phyloP scores from a whole-genome alignment of 2,113 vertebrate genomes.

The Monopterus albus region DNA sequence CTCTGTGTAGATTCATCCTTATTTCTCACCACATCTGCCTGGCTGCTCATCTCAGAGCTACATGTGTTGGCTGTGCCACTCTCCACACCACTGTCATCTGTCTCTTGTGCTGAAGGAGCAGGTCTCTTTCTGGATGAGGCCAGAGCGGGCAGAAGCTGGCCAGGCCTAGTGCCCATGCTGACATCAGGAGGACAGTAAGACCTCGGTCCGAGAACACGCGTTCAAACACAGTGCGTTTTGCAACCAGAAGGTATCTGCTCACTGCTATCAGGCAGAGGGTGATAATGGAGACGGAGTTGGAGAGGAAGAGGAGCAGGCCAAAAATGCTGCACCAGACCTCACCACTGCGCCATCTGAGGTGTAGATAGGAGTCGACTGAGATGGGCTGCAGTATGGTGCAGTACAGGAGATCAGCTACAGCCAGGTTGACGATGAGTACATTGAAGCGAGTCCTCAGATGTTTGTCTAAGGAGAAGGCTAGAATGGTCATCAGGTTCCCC shows the following conservation, averaged over 20 bases:
- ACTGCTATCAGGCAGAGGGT: conserved; percentile 87
- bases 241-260: conserved; percentile 87
- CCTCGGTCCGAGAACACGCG: conserved; percentile 80
- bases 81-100: conserved; percentile 82
- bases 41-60: conserved; percentile 75
- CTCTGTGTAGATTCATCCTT: neutral
- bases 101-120: conserved; percentile 42
- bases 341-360: conserved; percentile 85
- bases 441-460: conserved; percentile 88
- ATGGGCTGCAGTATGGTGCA: conserved; percentile 88
- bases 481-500: conserved; percentile 88
- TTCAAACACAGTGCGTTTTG: conserved; percentile 81
- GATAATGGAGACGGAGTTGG: conserved; percentile 89
- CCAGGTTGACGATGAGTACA: conserved; percentile 88
- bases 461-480: conserved; percentile 82
- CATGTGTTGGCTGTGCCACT: conserved; percentile 64
- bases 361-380: conserved; percentile 87
- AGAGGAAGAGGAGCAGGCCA: conserved; percentile 87
- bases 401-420: conserved; percentile 87
- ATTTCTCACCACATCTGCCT: conserved; percentile 37
- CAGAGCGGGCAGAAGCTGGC: conserved; percentile 87
- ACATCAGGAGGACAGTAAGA: conserved; percentile 72
- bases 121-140: conserved; percentile 73
- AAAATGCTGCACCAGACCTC: conserved; percentile 84
- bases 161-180: conserved; percentile 82